Base-by-base conservation (phyloP, 53 echinoderm and acorn worm genomes). In the Holothuria leucospilota region DNA sequence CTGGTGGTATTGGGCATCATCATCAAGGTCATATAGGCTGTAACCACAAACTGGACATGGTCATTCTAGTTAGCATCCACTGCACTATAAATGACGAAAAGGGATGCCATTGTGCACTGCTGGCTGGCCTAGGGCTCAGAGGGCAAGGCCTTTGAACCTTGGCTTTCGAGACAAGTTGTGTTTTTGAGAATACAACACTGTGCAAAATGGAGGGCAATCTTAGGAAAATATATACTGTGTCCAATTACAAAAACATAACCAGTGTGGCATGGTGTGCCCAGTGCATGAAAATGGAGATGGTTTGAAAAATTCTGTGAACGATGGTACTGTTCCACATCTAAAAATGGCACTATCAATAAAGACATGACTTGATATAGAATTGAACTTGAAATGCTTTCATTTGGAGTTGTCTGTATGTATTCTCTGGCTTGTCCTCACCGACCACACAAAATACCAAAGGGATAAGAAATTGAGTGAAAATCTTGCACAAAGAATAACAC, bases 201-300 rank as follows among this genome's bases (percentile, higher is more conserved):
- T 34, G 1, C 15, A 56, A 56, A 56, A 56, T 56, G 56, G 18
- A 56, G n/a, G n/a, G 16, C 56, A 56, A 46, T 56, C 0, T 18
- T 56, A 56, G 18, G 56, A 56, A 16, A 18, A 4, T 16, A 18
- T 56, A 4, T 18, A 56, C 3, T 56, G n/a, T n/a, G n/a, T 15
- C 68, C 13, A 13, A 0, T n/a, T 16, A 14, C 34, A 34, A 13
- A 25, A 14, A 89, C 94, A 85, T 81, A 97, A n/a, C 97, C 97
- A 97, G 26, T 90, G 46, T n/a, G 97, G 97, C 95, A 97, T 97
- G 60, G 86, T 67, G 5, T 97, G n/a, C 95, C 90, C 90, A 97
- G 41, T n/a, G n/a, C n/a, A n/a, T n/a, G 90, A 91, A 56, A 89
- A 95, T 13, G 93, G 86, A 56, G n/a, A 97, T 85, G n/a, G n/a